Base-by-base conservation (phyloP, 2,113 vertebrate species). In the Morone saxatilis region DNA sequence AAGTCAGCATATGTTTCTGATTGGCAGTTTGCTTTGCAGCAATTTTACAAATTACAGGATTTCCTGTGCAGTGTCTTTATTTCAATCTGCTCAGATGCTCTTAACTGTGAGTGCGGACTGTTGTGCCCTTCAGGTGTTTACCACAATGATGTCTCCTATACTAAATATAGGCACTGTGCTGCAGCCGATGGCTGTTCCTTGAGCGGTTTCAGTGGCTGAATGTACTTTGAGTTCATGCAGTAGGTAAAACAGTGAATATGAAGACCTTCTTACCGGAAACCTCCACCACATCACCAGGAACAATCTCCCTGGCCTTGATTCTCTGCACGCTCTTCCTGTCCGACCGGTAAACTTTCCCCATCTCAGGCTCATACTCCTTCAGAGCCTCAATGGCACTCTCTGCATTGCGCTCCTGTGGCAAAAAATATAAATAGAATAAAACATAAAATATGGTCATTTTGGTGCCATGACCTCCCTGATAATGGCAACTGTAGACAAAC, bases 291-390 rank as follows among this genome's bases (percentile, higher is more conserved):
- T 98, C 97, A 36, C 97, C 97, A 0, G 97, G 97, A 17, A 97
- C 97, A 0, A 98, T 96, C 80, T 97, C 96, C 60, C 96, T 94
- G 88, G 97, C 97, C 92, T 98, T 98, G 93, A 98, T 98, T 83
- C 95, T 96, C 90, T 98, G 97, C 53, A 98, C 97, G 0, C 96
- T 95, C 93, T 97, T 98, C 78, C 97, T 96, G 94, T 98, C 97
- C 3, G 97, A 73, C 13, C 97, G 94, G 93, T 98, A 98, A 63
- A 98, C 97, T 78, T 98, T 98, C 4, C 96, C 97, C 96, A 98
- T 98, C 92, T 98, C 97, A 0, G 97, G 97, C 87, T 98, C 97
- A 38, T 98, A 98, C 85, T 98, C 97, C 91, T 98, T 98, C 86
- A 98, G 93, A 31, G 97, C 97, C 91, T 98, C 97, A 0, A 98